Evolutionary conservation across 2,888 invertebrate species (phyloP).

Genomic region (Penaeus monodon): DNA sequence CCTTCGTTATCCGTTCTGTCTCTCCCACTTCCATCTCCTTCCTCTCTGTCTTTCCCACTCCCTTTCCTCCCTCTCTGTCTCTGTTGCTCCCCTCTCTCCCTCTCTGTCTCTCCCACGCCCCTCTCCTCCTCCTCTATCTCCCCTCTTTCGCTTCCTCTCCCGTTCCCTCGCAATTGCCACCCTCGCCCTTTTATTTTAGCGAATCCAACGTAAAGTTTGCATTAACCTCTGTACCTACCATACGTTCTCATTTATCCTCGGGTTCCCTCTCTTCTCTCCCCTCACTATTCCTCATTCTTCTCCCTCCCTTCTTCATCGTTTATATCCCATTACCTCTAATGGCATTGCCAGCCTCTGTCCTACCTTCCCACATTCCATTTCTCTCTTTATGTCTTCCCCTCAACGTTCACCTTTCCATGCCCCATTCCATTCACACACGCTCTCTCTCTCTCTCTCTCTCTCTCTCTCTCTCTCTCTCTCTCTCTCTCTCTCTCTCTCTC

Average conservation of each 20-base stretch:
- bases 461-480: constrained; percentile 5
- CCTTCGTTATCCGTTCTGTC: neutral
- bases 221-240: no score
- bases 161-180: neutral
- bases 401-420: neutral
- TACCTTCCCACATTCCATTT: neutral
- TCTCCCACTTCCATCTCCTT: neutral
- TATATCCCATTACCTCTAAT: no score
- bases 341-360: neutral
- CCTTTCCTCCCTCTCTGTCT: neutral
- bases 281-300: neutral
- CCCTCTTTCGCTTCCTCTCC: no score
- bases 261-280: no score
- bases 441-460: constrained; percentile 12
- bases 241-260: no score
- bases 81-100: no score
- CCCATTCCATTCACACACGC: neutral
- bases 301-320: neutral
- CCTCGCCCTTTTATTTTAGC: constrained; percentile 6
- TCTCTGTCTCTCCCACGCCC: neutral
- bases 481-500: neutral
- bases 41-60: neutral
- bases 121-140: neutral
- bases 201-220: neutral
- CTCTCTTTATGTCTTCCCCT: no score